phyloP scores from a whole-genome alignment of 2,888 invertebrate species.

The Pecten maximus region DNA sequence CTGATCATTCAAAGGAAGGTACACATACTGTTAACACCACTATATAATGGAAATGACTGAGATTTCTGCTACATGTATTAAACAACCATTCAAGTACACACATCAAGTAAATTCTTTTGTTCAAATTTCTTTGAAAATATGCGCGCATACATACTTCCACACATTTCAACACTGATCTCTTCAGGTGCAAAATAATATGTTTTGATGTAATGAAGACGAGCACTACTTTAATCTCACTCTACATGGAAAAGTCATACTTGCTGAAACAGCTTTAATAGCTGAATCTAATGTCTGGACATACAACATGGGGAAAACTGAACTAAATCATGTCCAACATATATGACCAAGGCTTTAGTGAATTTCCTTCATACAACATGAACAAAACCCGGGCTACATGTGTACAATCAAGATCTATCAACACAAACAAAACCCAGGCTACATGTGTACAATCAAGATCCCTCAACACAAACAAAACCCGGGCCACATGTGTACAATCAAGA shows the following conservation, averaged over 20 bases:
- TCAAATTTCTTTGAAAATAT: neutral
- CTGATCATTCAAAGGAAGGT: neutral
- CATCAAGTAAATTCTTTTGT: neutral
- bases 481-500: too few species aligned
- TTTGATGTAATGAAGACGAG: neutral
- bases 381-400: too few species aligned
- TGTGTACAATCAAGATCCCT: too few species aligned
- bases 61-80: neutral
- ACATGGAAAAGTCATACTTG: neutral
- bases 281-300: too few species aligned
- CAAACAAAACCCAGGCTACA: too few species aligned
- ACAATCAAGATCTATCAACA: too few species aligned
- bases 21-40: neutral
- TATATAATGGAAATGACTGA: neutral
- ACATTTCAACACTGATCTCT: neutral
- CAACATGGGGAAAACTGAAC: too few species aligned
- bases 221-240: conserved; percentile 9
- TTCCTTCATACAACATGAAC: too few species aligned
- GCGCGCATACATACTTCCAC: neutral
- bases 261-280: neutral
- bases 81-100: conserved; percentile 4
- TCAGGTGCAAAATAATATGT: neutral
- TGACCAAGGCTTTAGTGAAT: too few species aligned
- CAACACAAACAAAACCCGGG: too few species aligned
- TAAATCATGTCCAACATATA: too few species aligned